phyloP scores from a whole-genome alignment of 2,888 invertebrate species.

The Ophion ventricosus region DNA sequence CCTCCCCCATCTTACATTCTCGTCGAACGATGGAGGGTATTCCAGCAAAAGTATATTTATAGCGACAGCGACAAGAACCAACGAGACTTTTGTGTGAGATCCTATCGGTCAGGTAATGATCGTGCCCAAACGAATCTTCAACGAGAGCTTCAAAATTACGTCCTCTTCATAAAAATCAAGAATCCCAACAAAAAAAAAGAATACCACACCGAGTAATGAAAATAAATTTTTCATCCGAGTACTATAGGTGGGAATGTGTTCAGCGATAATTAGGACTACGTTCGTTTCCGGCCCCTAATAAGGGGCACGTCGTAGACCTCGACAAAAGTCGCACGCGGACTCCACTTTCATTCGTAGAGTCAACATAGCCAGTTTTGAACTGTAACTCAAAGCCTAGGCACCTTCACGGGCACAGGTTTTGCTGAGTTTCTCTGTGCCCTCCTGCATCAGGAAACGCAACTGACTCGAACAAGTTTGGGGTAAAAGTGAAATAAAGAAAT shows the following conservation, averaged over 20 bases:
- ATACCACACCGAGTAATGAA: background rate
- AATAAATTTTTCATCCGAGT: background rate
- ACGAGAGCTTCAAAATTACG: slow-evolving; percentile 32
- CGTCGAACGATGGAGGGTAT: slow-evolving; percentile 49
- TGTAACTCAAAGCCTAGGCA: too few species aligned
- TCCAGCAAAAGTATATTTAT: background rate
- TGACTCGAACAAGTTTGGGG: background rate
- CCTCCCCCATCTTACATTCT: slow-evolving; percentile 24
- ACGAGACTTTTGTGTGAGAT: slow-evolving; percentile 40
- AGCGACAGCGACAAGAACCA: slow-evolving; percentile 29
- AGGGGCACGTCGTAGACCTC: too few species aligned
- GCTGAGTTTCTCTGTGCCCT: too few species aligned
- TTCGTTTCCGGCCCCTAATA: too few species aligned
- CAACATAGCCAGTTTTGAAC: too few species aligned
- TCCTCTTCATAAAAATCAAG: slow-evolving; percentile 23
- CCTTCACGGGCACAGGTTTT: too few species aligned
- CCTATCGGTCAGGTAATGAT: slow-evolving; percentile 56
- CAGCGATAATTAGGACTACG: too few species aligned
- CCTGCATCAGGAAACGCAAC: too few species aligned
- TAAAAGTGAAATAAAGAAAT: background rate
- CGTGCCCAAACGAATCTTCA: slow-evolving; percentile 52
- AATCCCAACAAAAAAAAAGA: background rate
- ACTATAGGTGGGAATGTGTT: background rate
- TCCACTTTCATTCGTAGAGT: too few species aligned
- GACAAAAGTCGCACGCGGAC: too few species aligned